These are phyloP conservation scores for Rhagium mordax DNA, from an alignment of 2,888 invertebrate genomes.

Conservation along the genomic window DNA sequence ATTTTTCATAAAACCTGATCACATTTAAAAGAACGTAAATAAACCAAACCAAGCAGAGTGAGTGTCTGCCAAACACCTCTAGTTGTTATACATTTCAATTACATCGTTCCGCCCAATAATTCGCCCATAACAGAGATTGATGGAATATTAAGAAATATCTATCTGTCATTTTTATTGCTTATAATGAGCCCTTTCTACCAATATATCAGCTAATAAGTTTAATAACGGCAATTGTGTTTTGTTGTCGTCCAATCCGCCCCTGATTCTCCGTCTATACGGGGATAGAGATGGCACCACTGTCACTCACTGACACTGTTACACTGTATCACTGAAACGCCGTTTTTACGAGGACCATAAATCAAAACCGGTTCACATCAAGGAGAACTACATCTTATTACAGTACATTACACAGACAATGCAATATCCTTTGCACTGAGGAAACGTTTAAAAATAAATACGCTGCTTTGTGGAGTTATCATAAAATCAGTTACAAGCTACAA, in stretches of 20 bases:
- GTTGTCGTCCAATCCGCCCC: not conserved
- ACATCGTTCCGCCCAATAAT: not conserved
- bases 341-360: constrained; percentile 36
- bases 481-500: too few relatives aligned
- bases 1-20: too few relatives aligned
- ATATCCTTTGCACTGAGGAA: not conserved
- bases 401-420: constrained; percentile 25
- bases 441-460: not conserved
- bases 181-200: not conserved
- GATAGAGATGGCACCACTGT: constrained; percentile 31
- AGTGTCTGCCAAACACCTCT: not conserved
- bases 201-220: not conserved
- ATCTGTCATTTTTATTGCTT: not conserved
- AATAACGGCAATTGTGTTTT: not conserved
- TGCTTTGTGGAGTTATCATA: too few relatives aligned
- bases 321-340: constrained; percentile 17
- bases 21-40: not conserved
- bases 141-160: not conserved
- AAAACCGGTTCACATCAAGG: constrained; percentile 30
- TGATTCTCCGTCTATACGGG: not conserved
- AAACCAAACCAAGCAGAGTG: too few relatives aligned
- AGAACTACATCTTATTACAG: constrained; percentile 31
- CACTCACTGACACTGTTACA: constrained; percentile 34
- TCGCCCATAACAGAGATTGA: not conserved
- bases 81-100: not conserved